Conservation (phyloP, 2,888 invertebrate genomes). For the Synergus umbraculus region DNA sequence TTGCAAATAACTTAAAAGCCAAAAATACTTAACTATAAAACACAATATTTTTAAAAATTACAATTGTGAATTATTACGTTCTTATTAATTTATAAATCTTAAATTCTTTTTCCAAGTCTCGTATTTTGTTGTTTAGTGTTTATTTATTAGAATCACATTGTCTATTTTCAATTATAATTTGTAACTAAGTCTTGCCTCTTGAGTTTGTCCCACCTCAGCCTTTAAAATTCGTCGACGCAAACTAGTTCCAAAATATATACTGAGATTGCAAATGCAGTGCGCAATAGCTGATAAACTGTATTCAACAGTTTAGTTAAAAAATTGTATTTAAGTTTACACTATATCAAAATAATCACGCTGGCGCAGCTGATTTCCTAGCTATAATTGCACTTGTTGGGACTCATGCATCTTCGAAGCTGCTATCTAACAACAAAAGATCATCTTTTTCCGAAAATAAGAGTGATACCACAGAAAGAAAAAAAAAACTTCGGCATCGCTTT, state of each 20-base stretch:
- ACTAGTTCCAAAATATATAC: conserved; percentile 5
- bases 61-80: neutral
- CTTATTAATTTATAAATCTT: neutral
- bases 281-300: conserved; percentile 10
- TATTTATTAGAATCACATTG: conserved; percentile 28
- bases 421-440: neutral
- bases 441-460: neutral
- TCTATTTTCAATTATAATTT: conserved; percentile 22
- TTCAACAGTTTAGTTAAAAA: conserved; percentile 25
- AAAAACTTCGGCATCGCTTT: neutral
- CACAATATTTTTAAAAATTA: neutral
- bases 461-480: neutral
- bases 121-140: neutral
- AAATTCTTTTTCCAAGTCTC: neutral
- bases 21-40: neutral
- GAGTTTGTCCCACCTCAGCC: conserved; percentile 14
- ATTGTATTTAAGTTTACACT: conserved; percentile 16
- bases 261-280: conserved; percentile 20
- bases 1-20: conserved; percentile 9
- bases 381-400: conserved; percentile 30
- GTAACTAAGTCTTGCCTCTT: conserved; percentile 31
- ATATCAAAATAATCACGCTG: conserved; percentile 30
- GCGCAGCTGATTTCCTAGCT: conserved; percentile 1
- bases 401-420: conserved; percentile 23
- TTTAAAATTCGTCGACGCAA: conserved; percentile 12